These are phyloP conservation scores for Corythornis vintsioides DNA, from an alignment of 2,113 vertebrate species.

Conservation along the genomic window DNA sequence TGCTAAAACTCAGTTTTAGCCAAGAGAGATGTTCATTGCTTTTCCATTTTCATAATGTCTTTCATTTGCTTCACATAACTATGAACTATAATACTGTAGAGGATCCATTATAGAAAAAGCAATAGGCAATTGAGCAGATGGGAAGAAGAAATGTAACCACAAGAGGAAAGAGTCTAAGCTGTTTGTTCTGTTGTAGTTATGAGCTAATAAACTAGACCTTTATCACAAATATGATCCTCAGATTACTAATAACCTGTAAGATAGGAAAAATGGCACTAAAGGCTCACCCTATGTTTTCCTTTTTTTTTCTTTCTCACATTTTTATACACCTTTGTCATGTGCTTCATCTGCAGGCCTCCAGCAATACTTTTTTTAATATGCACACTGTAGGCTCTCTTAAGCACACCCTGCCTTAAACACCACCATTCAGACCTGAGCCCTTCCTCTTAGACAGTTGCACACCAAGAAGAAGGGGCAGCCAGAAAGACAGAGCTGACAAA, in stretches of 20 bases:
- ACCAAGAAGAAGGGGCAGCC: neutral
- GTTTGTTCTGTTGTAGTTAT: slow-evolving; percentile 17
- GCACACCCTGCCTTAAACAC: neutral
- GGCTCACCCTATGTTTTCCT: neutral
- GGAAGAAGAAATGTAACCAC: slow-evolving; percentile 34
- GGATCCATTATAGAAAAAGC: slow-evolving; percentile 25
- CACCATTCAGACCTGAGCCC: neutral
- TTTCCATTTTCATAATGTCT: slow-evolving; percentile 48
- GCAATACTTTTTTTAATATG: neutral
- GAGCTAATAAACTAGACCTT: slow-evolving; percentile 23
- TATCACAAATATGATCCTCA: neutral
- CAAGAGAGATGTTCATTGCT: slow-evolving; percentile 46
- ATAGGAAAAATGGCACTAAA: neutral
- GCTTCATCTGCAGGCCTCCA: neutral
- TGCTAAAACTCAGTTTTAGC: neutral
- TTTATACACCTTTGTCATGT: neutral
- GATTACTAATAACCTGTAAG: neutral
- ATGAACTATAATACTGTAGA: slow-evolving; percentile 38
- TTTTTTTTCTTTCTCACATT: neutral
- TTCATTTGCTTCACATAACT: slow-evolving; percentile 44
- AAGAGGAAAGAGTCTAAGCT: neutral
- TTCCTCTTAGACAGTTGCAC: neutral
- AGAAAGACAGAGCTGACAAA: neutral
- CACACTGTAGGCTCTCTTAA: neutral
- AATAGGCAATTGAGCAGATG: slow-evolving; percentile 59